Conservation (phyloP, 2,888 invertebrate species). For the Drosophila koepferae region DNA sequence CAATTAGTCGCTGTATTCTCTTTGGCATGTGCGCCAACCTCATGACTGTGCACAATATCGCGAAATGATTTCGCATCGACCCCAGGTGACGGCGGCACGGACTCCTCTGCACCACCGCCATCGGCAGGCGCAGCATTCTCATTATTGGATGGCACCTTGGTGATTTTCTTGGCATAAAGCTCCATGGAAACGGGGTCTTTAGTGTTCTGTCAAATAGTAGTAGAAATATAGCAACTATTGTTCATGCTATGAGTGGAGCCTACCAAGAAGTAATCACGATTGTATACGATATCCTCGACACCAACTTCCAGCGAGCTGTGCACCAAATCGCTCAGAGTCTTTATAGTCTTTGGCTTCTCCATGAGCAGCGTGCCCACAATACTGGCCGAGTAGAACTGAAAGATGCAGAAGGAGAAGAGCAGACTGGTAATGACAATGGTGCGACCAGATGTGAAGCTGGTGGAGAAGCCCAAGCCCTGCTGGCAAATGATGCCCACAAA, state of each 20-base stretch:
- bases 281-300: constrained; percentile 88
- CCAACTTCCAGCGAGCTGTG: constrained; percentile 87
- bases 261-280: constrained; percentile 88
- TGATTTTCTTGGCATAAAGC: constrained; percentile 87
- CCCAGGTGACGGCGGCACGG: constrained; percentile 21
- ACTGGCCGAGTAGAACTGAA: constrained; percentile 90
- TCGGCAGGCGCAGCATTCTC: constrained; percentile 41
- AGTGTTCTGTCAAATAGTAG: constrained; percentile 86
- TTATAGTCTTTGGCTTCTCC: constrained; percentile 88
- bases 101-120: constrained; percentile 38
- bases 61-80: constrained; percentile 69
- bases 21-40: constrained; percentile 78
- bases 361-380: constrained; percentile 89
- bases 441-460: constrained; percentile 86
- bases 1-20: constrained; percentile 85
- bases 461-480: constrained; percentile 85
- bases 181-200: constrained; percentile 88
- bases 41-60: constrained; percentile 77
- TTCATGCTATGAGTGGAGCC: constrained; percentile 26
- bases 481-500: constrained; percentile 85
- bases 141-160: constrained; percentile 55
- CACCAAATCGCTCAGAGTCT: constrained; percentile 87
- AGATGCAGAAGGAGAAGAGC: constrained; percentile 87
- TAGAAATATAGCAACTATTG: neutral
- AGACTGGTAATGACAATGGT: constrained; percentile 86